A percentile compares a stretch with the other conserved stretches of the same genome.
phyloP scores from a whole-genome alignment of 1,140 invertebrate genomes.

The Drepana arcuata region DNA sequence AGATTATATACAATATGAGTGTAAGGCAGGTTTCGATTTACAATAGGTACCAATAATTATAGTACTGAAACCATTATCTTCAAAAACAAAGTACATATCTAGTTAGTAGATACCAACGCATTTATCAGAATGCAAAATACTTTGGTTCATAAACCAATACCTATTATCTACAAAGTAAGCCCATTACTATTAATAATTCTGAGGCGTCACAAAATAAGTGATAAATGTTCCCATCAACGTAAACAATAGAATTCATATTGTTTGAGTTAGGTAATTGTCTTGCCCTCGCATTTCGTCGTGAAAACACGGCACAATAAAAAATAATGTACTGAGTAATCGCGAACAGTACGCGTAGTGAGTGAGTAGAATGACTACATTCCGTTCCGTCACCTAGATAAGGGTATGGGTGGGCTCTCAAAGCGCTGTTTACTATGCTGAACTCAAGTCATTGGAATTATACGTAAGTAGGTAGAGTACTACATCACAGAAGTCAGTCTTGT shows the following conservation, averaged over 20 bases:
- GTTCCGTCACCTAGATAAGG: constrained; percentile 32
- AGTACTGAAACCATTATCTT: too few species aligned
- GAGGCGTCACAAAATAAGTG: background rate
- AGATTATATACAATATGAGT: too few species aligned
- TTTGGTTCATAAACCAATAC: too few species aligned
- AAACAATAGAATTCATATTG: background rate
- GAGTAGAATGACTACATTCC: constrained; percentile 9
- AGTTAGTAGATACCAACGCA: too few species aligned
- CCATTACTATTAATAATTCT: too few species aligned
- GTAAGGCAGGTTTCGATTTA: too few species aligned
- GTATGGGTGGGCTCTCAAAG: constrained; percentile 13
- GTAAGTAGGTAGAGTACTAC: constrained; percentile 8
- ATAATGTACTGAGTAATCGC: constrained; percentile 1
- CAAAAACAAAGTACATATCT: too few species aligned
- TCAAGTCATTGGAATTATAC: too few species aligned
- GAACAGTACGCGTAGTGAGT: constrained; percentile 8
- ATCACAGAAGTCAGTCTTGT: constrained; percentile 8
- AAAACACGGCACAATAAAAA: background rate
- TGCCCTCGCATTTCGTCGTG: background rate
- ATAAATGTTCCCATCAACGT: background rate
- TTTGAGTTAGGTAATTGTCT: background rate
- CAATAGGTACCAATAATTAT: too few species aligned
- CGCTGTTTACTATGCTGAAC: background rate
- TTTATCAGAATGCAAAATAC: too few species aligned
- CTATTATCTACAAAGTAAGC: too few species aligned